phyloP scores from a whole-genome alignment of 2,797 vertebrate genomes.

The Xenopus petersii region DNA sequence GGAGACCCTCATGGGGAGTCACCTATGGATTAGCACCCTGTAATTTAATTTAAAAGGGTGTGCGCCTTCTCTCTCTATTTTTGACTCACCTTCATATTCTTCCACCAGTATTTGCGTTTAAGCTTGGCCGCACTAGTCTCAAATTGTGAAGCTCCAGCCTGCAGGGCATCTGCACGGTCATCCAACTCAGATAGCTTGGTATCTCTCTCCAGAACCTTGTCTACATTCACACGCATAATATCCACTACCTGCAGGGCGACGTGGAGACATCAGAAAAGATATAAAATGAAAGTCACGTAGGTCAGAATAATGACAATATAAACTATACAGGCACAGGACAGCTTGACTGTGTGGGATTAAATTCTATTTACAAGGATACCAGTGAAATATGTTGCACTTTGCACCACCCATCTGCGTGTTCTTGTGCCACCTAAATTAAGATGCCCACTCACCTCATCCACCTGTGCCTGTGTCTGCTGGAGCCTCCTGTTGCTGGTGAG shows the following conservation, averaged over 20 bases:
- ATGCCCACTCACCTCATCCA: constrained; percentile 81
- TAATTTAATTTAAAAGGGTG: too few species aligned
- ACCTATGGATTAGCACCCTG: too few species aligned
- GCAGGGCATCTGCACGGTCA: constrained; percentile 87
- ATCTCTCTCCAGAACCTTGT: constrained; percentile 92
- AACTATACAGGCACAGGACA: too few species aligned
- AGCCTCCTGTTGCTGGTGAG: constrained; percentile 91
- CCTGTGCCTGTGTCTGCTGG: constrained; percentile 93
- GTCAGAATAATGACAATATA: too few species aligned
- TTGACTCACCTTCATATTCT: constrained; percentile 80
- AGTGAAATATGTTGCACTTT: too few species aligned
- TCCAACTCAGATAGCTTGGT: constrained; percentile 93
- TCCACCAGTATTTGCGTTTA: constrained; percentile 97
- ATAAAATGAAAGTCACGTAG: too few species aligned
- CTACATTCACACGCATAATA: constrained; percentile 94
- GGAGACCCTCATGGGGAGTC: too few species aligned
- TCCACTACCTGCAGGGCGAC: constrained; percentile 80
- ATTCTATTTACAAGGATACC: too few species aligned
- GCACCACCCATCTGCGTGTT: too few species aligned
- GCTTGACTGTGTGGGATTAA: too few species aligned
- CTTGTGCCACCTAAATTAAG: too few species aligned
- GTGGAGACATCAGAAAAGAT: neutral
- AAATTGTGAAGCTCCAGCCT: constrained; percentile 93
- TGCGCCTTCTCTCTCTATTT: too few species aligned
- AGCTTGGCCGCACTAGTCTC: constrained; percentile 95